Evolutionary conservation across 1,140 invertebrate genomes (phyloP).

Genomic region (Oedothorax gibbosus): DNA sequence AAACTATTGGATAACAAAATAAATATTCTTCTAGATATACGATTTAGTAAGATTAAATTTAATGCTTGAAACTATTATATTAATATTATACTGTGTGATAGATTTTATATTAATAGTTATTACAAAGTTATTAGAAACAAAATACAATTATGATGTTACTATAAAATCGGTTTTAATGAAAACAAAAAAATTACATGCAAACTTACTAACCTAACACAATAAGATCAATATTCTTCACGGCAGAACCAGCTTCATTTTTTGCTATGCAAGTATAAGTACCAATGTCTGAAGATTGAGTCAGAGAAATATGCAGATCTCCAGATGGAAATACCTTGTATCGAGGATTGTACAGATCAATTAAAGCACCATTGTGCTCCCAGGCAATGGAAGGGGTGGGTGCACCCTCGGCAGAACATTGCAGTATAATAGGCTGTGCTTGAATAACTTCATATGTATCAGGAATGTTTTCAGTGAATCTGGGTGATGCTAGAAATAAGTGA

Average conservation of each 20-base stretch:
- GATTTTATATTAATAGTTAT: too few relatives aligned
- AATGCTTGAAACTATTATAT: too few relatives aligned
- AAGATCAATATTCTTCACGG: conserved; percentile 24
- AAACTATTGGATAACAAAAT: too few relatives aligned
- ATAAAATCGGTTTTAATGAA: too few relatives aligned
- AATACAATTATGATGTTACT: too few relatives aligned
- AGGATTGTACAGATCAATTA: conserved; percentile 37
- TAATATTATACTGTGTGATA: too few relatives aligned
- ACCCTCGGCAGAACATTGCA: conserved; percentile 71
- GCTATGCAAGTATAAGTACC: conserved; percentile 58
- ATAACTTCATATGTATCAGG: conserved; percentile 64
- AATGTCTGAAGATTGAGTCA: conserved; percentile 39
- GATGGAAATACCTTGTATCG: conserved; percentile 45
- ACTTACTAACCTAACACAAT: conserved; percentile 33
- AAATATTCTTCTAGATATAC: too few relatives aligned
- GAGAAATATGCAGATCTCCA: conserved; percentile 53
- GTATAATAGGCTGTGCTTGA: conserved; percentile 68
- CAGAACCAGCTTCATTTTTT: conserved; percentile 57
- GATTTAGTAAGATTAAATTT: too few relatives aligned
- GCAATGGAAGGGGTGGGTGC: conserved; percentile 70
- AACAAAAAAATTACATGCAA: background rate
- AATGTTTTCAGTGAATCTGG: conserved; percentile 11
- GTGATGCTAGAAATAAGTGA: conserved; percentile 28
- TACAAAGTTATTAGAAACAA: too few relatives aligned
- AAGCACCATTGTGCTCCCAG: conserved; percentile 66